Percentiles rank a stretch among this genome's conserved stretches.
Conservation (phyloP, 1,140 invertebrate genomes). For the Zaprionus inermis region DNA sequence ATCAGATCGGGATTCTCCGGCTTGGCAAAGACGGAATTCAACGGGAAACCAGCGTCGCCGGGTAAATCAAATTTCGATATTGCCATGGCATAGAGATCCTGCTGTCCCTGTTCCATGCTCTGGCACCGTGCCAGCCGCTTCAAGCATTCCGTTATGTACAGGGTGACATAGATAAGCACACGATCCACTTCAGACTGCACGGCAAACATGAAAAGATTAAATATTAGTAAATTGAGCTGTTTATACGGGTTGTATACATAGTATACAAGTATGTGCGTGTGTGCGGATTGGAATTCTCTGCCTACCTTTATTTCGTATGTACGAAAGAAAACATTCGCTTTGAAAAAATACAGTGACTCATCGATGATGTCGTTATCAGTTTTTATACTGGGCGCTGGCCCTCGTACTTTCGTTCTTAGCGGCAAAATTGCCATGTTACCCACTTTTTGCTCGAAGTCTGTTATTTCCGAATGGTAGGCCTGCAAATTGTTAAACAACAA, state of each 20-base stretch:
- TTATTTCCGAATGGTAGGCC: conserved; percentile 97
- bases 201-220: conserved; percentile 58
- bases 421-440: conserved; percentile 97
- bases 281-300: background rate
- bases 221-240: conserved; percentile 1
- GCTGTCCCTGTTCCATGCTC: conserved; percentile 94
- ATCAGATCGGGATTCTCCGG: conserved; percentile 95
- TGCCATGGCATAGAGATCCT: conserved; percentile 98
- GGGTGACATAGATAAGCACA: conserved; percentile 98
- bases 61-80: conserved; percentile 98
- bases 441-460: conserved; percentile 88
- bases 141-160: conserved; percentile 99
- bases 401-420: conserved; percentile 92
- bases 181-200: conserved; percentile 96
- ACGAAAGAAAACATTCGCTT: conserved; percentile 99
- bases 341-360: conserved; percentile 98
- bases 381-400: conserved; percentile 92
- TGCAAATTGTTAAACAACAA: conserved; percentile 79
- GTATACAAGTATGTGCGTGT: background rate
- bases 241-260: background rate
- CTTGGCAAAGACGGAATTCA: conserved; percentile 98
- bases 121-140: conserved; percentile 96
- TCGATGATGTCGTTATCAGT: conserved; percentile 96
- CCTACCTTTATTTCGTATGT: conserved; percentile 98
- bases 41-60: conserved; percentile 96